Percentiles rank a stretch among this genome's conserved stretches.
phyloP scores from a whole-genome alignment of 2,113 vertebrate genomes.

The Nothoprocta perdicaria region DNA sequence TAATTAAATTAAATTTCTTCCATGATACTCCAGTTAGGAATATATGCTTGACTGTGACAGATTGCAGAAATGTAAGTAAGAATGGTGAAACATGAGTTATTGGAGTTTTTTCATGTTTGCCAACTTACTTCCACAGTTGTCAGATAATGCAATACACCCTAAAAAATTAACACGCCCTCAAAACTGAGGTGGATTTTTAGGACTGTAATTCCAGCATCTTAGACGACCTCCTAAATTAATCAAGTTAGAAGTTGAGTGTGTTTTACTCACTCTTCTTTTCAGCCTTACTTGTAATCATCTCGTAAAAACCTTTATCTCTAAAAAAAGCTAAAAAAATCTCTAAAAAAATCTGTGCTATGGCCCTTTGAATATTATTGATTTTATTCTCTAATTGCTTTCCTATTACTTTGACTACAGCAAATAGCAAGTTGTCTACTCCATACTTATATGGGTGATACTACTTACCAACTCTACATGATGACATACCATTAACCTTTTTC shows the following conservation, averaged over 20 bases:
- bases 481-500: background rate
- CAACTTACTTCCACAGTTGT: background rate
- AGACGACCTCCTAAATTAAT: background rate
- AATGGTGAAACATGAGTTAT: background rate
- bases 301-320: background rate
- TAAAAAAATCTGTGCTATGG: background rate
- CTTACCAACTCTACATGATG: background rate
- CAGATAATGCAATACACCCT: background rate
- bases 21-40: background rate
- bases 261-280: background rate
- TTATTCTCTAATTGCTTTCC: background rate
- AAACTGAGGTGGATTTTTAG: background rate
- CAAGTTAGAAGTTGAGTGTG: background rate
- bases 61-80: background rate
- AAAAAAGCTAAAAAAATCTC: too few species aligned
- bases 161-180: background rate
- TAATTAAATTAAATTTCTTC: background rate
- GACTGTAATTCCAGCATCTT: background rate
- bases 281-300: background rate
- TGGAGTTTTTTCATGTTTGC: background rate
- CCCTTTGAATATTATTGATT: background rate
- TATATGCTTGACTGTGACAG: background rate
- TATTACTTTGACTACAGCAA: background rate
- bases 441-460: background rate
- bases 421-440: background rate